Conservation (phyloP, 2,888 invertebrate genomes). For the Bimastos eiseni region DNA sequence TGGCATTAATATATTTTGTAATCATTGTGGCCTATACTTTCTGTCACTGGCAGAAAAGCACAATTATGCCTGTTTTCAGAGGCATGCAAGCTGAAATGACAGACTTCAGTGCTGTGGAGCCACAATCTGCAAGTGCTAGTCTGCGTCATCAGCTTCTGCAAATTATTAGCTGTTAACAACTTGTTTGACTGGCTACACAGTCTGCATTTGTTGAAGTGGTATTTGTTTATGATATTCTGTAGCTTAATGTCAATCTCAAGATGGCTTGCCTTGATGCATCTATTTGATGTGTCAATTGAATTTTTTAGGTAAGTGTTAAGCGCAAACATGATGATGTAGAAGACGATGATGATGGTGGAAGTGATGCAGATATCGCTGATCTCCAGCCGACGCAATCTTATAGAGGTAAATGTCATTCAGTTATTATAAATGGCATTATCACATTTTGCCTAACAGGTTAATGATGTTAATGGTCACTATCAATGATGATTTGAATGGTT, state of each 20-base stretch:
- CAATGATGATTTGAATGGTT: not conserved
- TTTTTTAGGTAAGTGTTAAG: not conserved
- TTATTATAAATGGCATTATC: not conserved
- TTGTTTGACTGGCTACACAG: no score
- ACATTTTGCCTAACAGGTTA: not conserved
- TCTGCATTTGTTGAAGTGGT: no score
- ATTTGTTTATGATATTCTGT: no score
- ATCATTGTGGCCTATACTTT: no score
- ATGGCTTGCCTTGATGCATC: not conserved
- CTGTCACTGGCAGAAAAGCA: no score
- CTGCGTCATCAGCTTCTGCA: no score
- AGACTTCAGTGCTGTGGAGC: no score
- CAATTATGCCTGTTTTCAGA: no score
- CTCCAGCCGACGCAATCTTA: not conserved
- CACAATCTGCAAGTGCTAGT: no score
- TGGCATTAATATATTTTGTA: no score
- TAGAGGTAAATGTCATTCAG: not conserved
- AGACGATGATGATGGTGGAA: constrained; percentile 51
- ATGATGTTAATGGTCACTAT: not conserved
- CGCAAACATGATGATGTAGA: constrained; percentile 51
- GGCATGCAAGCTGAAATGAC: no score
- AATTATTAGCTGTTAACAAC: no score
- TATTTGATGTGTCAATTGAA: not conserved
- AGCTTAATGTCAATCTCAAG: not conserved
- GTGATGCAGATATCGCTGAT: constrained; percentile 52